phyloP scores from a whole-genome alignment of 2,797 vertebrate species.

The Mormyrus hasselquistii region DNA sequence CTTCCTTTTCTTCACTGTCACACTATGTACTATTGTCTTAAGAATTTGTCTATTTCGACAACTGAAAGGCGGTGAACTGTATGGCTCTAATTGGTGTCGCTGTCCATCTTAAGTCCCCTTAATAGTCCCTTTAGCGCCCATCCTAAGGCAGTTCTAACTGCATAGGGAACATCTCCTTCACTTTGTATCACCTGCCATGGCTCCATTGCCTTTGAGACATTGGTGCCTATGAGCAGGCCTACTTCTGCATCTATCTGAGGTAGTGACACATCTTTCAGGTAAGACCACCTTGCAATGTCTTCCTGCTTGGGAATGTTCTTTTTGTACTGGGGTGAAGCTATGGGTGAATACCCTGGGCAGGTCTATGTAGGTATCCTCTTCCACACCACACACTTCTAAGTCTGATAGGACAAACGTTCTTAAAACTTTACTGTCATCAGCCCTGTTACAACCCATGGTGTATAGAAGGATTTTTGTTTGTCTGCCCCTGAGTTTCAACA shows the following conservation, averaged over 20 bases:
- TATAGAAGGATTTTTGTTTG: background rate
- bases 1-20: background rate
- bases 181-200: slow-evolving; percentile 18
- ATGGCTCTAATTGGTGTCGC: background rate
- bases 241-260: background rate
- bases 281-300: slow-evolving; percentile 8
- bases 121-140: background rate
- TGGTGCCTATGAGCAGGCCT: background rate
- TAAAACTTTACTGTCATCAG: background rate
- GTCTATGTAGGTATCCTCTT: slow-evolving; percentile 21
- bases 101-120: background rate
- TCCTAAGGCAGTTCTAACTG: background rate
- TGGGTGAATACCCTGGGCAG: slow-evolving; percentile 20
- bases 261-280: background rate
- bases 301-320: slow-evolving; percentile 9
- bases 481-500: slow-evolving; percentile 1
- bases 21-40: background rate
- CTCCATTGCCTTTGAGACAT: slow-evolving; percentile 8
- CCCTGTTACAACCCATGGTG: slow-evolving; percentile 13
- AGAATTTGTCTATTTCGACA: background rate
- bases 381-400: slow-evolving; percentile 9
- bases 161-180: background rate
- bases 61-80: background rate
- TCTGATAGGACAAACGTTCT: background rate
- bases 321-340: slow-evolving; percentile 8